Conservation (phyloP, 2,888 invertebrate genomes). For the Ephialtes manifestator region DNA sequence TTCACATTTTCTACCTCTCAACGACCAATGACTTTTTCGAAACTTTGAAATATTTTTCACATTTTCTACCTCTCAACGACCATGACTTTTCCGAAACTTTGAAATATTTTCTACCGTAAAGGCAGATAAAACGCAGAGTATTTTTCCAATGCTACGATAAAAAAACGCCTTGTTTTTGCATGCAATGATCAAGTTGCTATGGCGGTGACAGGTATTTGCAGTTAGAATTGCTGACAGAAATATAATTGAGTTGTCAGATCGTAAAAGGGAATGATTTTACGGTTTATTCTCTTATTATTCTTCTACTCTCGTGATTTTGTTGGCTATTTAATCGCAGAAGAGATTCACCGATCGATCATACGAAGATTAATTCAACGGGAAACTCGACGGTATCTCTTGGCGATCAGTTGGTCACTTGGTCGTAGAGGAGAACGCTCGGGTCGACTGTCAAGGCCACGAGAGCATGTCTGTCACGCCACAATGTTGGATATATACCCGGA, state of each 20-base stretch:
- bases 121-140: too few species aligned
- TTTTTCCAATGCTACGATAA: neutral
- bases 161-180: neutral
- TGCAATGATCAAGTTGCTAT: neutral
- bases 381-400: conserved; percentile 47
- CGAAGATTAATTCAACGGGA: conserved; percentile 58
- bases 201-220: neutral
- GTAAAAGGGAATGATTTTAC: neutral
- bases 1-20: too few species aligned
- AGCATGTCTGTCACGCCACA: conserved; percentile 79
- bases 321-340: conserved; percentile 29
- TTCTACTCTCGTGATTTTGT: neutral
- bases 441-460: conserved; percentile 83
- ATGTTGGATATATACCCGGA: conserved; percentile 69
- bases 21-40: too few species aligned
- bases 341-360: conserved; percentile 45
- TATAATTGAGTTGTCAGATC: neutral
- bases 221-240: neutral
- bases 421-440: conserved; percentile 72
- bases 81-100: too few species aligned
- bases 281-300: too few species aligned
- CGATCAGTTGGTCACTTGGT: conserved; percentile 61
- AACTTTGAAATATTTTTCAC: too few species aligned
- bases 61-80: too few species aligned
- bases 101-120: too few species aligned